Percentiles rank a stretch among this genome's conserved stretches.
Conservation (phyloP, 2,113 vertebrate genomes). For the Morone chrysops region DNA sequence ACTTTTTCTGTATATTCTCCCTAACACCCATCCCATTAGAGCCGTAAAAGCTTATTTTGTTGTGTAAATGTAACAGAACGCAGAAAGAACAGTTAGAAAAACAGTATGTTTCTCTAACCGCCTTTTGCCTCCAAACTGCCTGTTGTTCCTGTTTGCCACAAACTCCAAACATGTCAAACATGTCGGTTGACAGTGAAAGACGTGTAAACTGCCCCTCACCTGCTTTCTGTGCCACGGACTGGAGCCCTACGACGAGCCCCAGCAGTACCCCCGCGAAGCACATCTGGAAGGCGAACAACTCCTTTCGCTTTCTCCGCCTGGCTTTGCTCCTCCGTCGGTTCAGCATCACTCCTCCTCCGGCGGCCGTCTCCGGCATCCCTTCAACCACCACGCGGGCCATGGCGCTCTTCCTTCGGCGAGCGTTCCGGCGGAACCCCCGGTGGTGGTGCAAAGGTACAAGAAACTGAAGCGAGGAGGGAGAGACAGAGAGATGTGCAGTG, state of each 20-base stretch:
- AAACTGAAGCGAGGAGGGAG: slow-evolving; percentile 10
- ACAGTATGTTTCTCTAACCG: neutral
- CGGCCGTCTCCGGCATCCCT: slow-evolving; percentile 62
- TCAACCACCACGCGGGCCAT: slow-evolving; percentile 71
- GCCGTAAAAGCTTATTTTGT: neutral
- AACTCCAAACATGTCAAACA: neutral
- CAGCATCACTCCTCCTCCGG: slow-evolving; percentile 65
- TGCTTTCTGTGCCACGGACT: slow-evolving; percentile 54
- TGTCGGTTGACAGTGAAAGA: neutral
- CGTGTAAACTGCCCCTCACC: slow-evolving; percentile 55
- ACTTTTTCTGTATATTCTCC: neutral
- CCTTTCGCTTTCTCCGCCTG: slow-evolving; percentile 76
- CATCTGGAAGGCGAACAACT: slow-evolving; percentile 76
- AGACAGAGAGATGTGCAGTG: slow-evolving; percentile 10
- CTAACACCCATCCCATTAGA: neutral
- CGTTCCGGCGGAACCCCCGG: slow-evolving; percentile 52
- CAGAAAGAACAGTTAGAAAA: neutral
- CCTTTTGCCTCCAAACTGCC: neutral
- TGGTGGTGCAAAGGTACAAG: slow-evolving; percentile 49
- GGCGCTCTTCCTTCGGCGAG: slow-evolving; percentile 51
- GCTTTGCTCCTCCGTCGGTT: slow-evolving; percentile 70
- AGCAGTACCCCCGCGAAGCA: slow-evolving; percentile 70
- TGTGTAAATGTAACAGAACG: neutral
- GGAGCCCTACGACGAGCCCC: slow-evolving; percentile 61
- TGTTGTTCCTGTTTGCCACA: slow-evolving; percentile 17